Conservation (phyloP, 2,888 invertebrate genomes). For the Vandiemenella viatica region DNA sequence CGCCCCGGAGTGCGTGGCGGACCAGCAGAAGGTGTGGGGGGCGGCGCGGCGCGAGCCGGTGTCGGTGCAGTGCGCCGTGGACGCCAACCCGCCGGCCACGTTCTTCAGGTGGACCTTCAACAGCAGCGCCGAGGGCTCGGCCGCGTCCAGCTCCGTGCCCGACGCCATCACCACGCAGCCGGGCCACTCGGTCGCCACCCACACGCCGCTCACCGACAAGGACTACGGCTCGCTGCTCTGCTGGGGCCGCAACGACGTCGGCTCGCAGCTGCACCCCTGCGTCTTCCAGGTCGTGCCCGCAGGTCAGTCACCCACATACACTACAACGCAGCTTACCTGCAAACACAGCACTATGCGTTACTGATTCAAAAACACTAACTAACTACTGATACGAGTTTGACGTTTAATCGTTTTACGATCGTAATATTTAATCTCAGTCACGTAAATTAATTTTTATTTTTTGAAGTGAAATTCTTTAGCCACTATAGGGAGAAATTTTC, state of each 20-base stretch:
- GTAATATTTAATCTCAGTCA: too few species aligned
- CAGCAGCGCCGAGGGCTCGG: conserved; percentile 19
- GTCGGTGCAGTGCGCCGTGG: conserved; percentile 22
- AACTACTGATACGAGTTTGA: too few species aligned
- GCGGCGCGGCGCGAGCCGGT: conserved; percentile 19
- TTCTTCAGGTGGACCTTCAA: conserved; percentile 28
- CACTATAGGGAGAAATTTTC: too few species aligned
- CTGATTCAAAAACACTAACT: too few species aligned
- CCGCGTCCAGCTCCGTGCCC: conserved; percentile 17
- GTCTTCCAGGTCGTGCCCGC: conserved; percentile 21
- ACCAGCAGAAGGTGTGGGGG: conserved; percentile 20
- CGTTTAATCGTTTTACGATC: too few species aligned
- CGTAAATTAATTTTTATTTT: too few species aligned
- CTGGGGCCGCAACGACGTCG: conserved; percentile 19
- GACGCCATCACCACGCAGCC: conserved; percentile 15
- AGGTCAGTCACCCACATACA: too few species aligned
- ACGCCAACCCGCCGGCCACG: conserved; percentile 27
- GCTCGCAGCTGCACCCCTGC: conserved; percentile 19
- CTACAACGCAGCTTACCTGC: too few species aligned
- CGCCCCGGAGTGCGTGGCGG: conserved; percentile 18
- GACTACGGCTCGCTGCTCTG: conserved; percentile 20
- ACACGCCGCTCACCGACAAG: conserved; percentile 25
- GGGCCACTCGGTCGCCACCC: conserved; percentile 23
- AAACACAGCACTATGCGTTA: too few species aligned
- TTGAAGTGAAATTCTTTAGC: too few species aligned